Percentiles rank a stretch among this genome's conserved stretches.
These are phyloP conservation scores for Xenotilapia caudafasciata DNA, from an alignment of 2,113 vertebrate genomes.

Conservation along the genomic window DNA sequence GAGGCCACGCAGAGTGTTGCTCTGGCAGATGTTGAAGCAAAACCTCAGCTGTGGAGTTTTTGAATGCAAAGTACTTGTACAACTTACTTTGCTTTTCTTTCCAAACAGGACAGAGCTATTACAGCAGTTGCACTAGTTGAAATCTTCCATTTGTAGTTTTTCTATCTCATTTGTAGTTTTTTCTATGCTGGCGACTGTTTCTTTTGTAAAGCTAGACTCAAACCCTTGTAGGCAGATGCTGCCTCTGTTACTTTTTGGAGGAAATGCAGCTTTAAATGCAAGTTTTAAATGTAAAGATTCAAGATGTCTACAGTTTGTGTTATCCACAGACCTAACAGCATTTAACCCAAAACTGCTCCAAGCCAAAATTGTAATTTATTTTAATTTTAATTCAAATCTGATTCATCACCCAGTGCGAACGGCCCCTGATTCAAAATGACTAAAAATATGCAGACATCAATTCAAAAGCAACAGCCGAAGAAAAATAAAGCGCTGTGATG, in stretches of 20 bases:
- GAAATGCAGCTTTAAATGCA: not conserved
- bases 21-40: not conserved
- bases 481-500: not conserved
- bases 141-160: not conserved
- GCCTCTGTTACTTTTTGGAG: not conserved
- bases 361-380: not conserved
- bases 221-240: not conserved
- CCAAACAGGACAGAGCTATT: not conserved
- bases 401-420: not conserved
- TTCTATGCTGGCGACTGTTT: not conserved
- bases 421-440: not conserved
- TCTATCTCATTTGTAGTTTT: not conserved
- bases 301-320: not conserved
- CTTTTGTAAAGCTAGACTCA: not conserved
- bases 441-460: not conserved
- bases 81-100: not conserved
- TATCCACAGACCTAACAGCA: not conserved
- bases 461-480: not conserved
- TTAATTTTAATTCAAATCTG: not conserved
- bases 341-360: not conserved
- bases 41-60: not conserved
- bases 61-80: not conserved
- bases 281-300: not conserved
- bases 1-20: not conserved
- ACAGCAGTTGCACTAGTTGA: not conserved